Evolutionary conservation across 1,140 invertebrate genomes (phyloP).

Genomic region (Psix sp.): DNA sequence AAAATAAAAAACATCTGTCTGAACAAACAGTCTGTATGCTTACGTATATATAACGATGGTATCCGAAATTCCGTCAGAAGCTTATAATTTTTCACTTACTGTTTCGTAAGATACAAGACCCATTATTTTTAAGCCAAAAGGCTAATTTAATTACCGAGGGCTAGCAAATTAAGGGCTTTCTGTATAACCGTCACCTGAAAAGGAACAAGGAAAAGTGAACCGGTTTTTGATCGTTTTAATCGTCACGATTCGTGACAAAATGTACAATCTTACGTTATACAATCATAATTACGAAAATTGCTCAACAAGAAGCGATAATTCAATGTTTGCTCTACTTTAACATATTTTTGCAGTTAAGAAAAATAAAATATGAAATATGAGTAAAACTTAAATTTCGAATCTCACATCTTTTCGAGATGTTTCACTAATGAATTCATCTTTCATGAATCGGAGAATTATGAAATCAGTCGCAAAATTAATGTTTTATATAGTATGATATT

Average conservation of each 20-base stretch:
- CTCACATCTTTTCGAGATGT: too few relatives aligned
- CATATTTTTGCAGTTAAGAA: too few relatives aligned
- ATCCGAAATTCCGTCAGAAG: conserved; percentile 50
- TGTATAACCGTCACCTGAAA: conserved; percentile 1
- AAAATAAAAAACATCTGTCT: conserved; percentile 5
- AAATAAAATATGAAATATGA: too few relatives aligned
- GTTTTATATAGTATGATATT: too few relatives aligned
- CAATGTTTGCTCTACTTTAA: too few relatives aligned
- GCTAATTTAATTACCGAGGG: conserved; percentile 40
- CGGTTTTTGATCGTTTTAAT: background rate
- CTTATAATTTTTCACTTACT: conserved; percentile 63
- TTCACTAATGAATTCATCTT: too few relatives aligned
- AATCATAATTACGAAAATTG: too few relatives aligned
- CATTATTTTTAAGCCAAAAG: conserved; percentile 21
- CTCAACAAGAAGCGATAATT: too few relatives aligned
- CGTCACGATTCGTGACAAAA: background rate
- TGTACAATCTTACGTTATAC: too few relatives aligned
- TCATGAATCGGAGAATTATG: too few relatives aligned
- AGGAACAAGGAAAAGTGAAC: background rate
- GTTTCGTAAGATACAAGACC: conserved; percentile 26
- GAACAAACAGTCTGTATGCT: conserved; percentile 43
- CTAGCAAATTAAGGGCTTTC: conserved; percentile 19
- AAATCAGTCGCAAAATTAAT: too few relatives aligned
- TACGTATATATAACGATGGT: conserved; percentile 47
- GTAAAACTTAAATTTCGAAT: too few relatives aligned